These are phyloP conservation scores for Hirtodrosophila confusa DNA, from an alignment of 2,888 invertebrate genomes.

Conservation along the genomic window DNA sequence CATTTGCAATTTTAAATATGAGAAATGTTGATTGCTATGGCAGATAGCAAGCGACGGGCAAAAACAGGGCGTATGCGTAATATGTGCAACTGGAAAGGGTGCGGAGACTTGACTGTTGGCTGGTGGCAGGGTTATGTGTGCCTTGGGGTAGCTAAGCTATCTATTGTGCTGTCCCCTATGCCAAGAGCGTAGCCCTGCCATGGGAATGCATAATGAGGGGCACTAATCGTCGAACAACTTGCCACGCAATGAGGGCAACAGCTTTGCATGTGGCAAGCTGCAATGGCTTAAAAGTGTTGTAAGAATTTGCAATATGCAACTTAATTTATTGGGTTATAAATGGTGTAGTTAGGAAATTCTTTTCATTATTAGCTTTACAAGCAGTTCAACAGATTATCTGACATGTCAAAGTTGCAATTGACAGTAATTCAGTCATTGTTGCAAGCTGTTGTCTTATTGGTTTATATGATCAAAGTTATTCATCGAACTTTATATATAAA, in stretches of 20 bases:
- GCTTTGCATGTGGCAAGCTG: slow-evolving; percentile 23
- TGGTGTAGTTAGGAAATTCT: slow-evolving; percentile 9
- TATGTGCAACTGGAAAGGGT: slow-evolving; percentile 23
- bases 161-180: slow-evolving; percentile 40
- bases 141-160: slow-evolving; percentile 30
- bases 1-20: slow-evolving; percentile 62
- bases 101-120: neutral
- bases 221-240: slow-evolving; percentile 49
- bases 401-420: neutral
- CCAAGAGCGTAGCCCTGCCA: slow-evolving; percentile 14
- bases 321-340: slow-evolving; percentile 17
- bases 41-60: slow-evolving; percentile 35
- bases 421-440: neutral
- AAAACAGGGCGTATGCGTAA: slow-evolving; percentile 52
- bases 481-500: too few species aligned
- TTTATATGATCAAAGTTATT: too few species aligned
- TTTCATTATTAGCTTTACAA: slow-evolving; percentile 27
- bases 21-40: slow-evolving; percentile 63
- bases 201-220: slow-evolving; percentile 56
- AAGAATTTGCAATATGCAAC: slow-evolving; percentile 32
- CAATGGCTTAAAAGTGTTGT: slow-evolving; percentile 14
- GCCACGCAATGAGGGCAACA: slow-evolving; percentile 48
- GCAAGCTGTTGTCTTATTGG: neutral
- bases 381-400: neutral
- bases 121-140: slow-evolving; percentile 12